Conservation (phyloP, 2,113 vertebrate species). For the Bos indicus region DNA sequence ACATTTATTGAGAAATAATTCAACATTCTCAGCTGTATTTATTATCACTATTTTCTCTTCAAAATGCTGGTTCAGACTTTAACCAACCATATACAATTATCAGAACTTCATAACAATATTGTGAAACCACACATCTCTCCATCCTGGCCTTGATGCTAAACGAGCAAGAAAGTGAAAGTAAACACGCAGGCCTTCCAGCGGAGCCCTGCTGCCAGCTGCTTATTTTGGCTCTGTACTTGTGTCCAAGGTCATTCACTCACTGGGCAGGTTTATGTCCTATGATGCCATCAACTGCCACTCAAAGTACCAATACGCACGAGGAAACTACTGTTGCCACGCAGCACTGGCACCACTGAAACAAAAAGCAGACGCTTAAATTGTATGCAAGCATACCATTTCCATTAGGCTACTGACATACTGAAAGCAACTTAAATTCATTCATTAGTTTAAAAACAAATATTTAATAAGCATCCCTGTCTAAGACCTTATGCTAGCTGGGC, state of each 20-base stretch:
- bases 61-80: conserved; percentile 24
- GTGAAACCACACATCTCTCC: not conserved
- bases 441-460: conserved; percentile 29
- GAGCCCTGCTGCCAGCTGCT: not conserved
- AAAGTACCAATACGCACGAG: conserved; percentile 7
- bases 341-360: not conserved
- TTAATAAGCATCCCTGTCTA: not conserved
- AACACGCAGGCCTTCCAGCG: not conserved
- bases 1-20: conserved; percentile 24
- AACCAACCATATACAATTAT: not conserved
- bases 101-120: not conserved
- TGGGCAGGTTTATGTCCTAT: conserved; percentile 41
- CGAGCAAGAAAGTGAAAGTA: conserved; percentile 44
- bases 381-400: not conserved
- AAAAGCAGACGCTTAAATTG: conserved; percentile 9
- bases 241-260: conserved; percentile 48
- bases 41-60: conserved; percentile 32
- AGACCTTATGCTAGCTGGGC: not conserved
- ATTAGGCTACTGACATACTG: conserved; percentile 24
- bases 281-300: conserved; percentile 18
- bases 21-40: conserved; percentile 57
- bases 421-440: conserved; percentile 39
- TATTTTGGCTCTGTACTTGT: conserved; percentile 28
- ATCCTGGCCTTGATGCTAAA: not conserved
- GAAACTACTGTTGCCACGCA: conserved; percentile 16